Evolutionary conservation across 2,113 vertebrate species (phyloP).

Genomic region (Catharus bicknelli): DNA sequence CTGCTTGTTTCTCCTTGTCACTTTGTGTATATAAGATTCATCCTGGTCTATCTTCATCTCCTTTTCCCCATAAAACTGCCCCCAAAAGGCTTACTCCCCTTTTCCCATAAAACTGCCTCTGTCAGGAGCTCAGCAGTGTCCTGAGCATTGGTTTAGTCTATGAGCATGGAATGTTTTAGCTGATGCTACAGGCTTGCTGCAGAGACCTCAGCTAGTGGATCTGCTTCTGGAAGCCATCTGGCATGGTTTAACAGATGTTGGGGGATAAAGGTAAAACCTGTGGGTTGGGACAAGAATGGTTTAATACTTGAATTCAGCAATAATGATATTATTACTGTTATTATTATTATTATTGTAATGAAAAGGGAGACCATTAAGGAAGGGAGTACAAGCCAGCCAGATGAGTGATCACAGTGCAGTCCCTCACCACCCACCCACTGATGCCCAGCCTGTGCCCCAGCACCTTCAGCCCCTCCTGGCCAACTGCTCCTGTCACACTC

Average conservation of each 20-base stretch:
- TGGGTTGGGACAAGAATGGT: background rate
- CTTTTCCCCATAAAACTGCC: background rate
- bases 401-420: background rate
- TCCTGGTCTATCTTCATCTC: background rate
- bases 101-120: background rate
- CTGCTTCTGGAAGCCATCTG: background rate
- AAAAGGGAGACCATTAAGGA: background rate
- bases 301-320: background rate
- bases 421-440: background rate
- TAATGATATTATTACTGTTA: background rate
- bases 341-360: background rate
- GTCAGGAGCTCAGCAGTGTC: background rate
- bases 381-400: background rate
- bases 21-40: background rate
- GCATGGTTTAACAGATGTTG: background rate
- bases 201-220: background rate
- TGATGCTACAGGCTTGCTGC: background rate
- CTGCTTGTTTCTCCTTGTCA: background rate
- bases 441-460: background rate
- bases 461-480: background rate
- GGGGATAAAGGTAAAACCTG: background rate
- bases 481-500: background rate
- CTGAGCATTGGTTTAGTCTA: background rate
- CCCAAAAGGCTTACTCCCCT: background rate
- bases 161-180: background rate